Conservation (phyloP, 2,797 vertebrate genomes). For the Paratrypauchen microcephalus region DNA sequence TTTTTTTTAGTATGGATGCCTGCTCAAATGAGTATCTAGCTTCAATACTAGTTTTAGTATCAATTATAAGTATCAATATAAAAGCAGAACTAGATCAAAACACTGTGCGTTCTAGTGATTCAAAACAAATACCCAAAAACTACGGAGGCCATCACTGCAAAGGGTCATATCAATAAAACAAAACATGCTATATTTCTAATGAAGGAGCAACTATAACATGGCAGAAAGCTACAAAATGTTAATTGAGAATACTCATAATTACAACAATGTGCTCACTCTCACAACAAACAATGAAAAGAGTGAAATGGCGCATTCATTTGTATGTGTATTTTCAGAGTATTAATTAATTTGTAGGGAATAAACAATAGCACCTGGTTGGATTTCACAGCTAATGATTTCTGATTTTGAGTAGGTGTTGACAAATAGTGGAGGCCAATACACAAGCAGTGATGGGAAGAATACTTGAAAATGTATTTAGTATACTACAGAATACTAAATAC, state of each 20-base stretch:
- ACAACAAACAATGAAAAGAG: too few species aligned
- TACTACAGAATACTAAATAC: too few species aligned
- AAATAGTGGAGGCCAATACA: too few species aligned
- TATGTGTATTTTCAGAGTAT: not conserved
- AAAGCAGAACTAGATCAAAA: too few species aligned
- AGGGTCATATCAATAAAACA: not conserved
- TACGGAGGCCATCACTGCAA: not conserved
- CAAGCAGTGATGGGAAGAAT: too few species aligned
- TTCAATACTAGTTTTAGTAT: too few species aligned
- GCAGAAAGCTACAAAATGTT: not conserved
- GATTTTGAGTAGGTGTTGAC: constrained; percentile 5
- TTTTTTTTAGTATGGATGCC: too few species aligned
- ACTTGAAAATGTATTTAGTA: too few species aligned
- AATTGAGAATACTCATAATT: not conserved
- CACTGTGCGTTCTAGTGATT: too few species aligned
- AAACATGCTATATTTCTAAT: not conserved
- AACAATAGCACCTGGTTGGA: constrained; percentile 1
- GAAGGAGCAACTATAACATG: not conserved
- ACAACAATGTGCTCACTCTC: not conserved
- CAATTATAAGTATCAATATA: too few species aligned
- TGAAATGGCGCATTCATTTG: not conserved
- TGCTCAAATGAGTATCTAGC: too few species aligned
- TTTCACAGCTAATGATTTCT: constrained; percentile 2
- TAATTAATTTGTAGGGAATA: not conserved
- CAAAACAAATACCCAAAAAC: too few species aligned